Conservation (phyloP, 92 coral and sea anemone species). For the Zoanthus gigantus region DNA sequence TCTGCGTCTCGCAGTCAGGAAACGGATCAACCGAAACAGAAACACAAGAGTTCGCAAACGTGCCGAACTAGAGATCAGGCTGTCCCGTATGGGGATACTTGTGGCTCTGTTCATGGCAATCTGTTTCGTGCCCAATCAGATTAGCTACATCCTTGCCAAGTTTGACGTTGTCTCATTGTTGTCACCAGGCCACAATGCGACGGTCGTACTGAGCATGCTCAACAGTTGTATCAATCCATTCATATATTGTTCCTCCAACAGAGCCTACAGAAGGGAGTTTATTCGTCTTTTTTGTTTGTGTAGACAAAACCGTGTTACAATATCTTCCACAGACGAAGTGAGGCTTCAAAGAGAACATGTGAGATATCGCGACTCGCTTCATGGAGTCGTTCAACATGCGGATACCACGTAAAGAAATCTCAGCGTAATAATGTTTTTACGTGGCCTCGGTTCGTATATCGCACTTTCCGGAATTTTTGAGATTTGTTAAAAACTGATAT, state of each 20-base stretch:
- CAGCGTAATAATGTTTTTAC: too few species aligned
- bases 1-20: conserved; percentile 26
- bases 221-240: conserved; percentile 36
- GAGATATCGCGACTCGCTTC: neutral
- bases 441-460: too few species aligned
- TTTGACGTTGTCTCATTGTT: conserved; percentile 3
- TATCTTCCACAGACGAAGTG: neutral
- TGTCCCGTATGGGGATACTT: conserved; percentile 39
- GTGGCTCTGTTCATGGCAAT: conserved; percentile 34
- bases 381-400: neutral
- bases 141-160: conserved; percentile 23
- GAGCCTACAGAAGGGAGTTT: conserved; percentile 10
- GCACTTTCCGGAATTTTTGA: too few species aligned
- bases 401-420: neutral
- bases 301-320: neutral
- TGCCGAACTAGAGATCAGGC: conserved; percentile 26
- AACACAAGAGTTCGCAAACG: conserved; percentile 1
- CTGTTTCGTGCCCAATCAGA: conserved; percentile 30
- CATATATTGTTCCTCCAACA: conserved; percentile 33
- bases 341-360: neutral
- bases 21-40: neutral
- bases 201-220: conserved; percentile 29
- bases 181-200: conserved; percentile 10
- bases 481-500: too few species aligned
- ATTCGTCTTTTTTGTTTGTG: neutral